Evolutionary conservation across 2,113 vertebrate genomes (phyloP).

Genomic region (Micronycteris hirsuta): DNA sequence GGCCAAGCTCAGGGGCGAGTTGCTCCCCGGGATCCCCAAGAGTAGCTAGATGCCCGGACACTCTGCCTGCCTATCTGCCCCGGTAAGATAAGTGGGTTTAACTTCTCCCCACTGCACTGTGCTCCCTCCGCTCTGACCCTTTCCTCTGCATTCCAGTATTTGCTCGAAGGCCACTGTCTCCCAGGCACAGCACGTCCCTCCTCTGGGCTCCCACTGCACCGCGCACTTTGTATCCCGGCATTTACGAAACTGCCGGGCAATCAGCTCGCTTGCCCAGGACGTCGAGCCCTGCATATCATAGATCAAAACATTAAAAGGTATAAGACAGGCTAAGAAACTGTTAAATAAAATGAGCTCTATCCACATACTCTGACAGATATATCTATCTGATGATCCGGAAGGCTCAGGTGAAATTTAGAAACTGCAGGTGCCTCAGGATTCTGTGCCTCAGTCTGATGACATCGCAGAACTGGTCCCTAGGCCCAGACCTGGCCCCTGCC

Average conservation of each 20-base stretch:
- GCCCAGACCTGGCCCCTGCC: background rate
- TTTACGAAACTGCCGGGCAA: background rate
- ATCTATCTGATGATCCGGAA: background rate
- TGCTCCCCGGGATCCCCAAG: background rate
- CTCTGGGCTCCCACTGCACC: background rate
- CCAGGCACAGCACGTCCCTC: background rate
- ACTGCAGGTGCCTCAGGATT: background rate
- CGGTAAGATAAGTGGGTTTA: background rate
- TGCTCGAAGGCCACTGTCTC: background rate
- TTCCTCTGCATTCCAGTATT: background rate
- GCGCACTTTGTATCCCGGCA: fast-evolving
- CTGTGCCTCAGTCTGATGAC: background rate
- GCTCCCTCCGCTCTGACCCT: background rate
- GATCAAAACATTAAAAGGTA: background rate
- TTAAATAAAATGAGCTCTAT: background rate
- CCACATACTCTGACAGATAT: background rate
- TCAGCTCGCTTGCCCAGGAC: background rate
- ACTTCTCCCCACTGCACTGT: background rate
- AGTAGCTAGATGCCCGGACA: background rate
- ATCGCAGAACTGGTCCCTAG: background rate
- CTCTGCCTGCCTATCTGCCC: background rate
- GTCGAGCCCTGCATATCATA: background rate
- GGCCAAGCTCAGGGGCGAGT: background rate
- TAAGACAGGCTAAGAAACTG: background rate
- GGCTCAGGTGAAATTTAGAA: background rate